These are phyloP conservation scores for Xenopus petersii DNA, from an alignment of 2,797 vertebrate species.

Conservation along the genomic window DNA sequence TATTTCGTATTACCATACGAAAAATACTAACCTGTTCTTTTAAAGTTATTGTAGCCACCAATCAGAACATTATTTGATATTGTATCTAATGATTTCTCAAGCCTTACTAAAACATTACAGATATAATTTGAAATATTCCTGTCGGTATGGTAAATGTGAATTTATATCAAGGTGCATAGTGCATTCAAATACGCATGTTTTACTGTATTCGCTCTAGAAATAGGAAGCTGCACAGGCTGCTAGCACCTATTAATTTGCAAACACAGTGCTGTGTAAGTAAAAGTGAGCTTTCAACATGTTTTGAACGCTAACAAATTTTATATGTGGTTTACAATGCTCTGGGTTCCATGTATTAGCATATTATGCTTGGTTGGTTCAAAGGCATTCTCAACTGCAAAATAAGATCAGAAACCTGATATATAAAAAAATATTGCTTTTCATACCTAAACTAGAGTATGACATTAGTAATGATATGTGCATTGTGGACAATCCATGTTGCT, in stretches of 20 bases:
- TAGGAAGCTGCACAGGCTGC: neutral
- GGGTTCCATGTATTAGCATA: too few relatives aligned
- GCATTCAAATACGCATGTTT: constrained; percentile 14
- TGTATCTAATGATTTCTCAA: constrained; percentile 1
- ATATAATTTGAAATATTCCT: constrained; percentile 5
- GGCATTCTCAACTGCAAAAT: too few relatives aligned
- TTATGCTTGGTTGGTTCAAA: too few relatives aligned
- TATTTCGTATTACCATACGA: constrained; percentile 41
- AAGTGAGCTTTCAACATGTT: too few relatives aligned
- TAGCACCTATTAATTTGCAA: neutral
- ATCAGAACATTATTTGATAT: neutral
- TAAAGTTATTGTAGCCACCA: neutral
- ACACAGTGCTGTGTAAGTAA: too few relatives aligned
- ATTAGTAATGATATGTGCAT: neutral
- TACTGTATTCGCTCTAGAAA: neutral
- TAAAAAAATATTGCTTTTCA: neutral
- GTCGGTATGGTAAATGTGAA: constrained; percentile 14
- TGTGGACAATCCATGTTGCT: constrained; percentile 34
- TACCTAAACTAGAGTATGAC: constrained; percentile 14
- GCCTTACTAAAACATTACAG: constrained; percentile 26
- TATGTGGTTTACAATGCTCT: too few relatives aligned
- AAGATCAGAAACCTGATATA: too few relatives aligned
- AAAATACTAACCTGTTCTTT: constrained; percentile 37
- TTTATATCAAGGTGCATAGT: constrained; percentile 30
- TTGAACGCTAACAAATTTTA: too few relatives aligned